phyloP scores from a whole-genome alignment of 2,888 invertebrate genomes.

The Saturnia pavonia region DNA sequence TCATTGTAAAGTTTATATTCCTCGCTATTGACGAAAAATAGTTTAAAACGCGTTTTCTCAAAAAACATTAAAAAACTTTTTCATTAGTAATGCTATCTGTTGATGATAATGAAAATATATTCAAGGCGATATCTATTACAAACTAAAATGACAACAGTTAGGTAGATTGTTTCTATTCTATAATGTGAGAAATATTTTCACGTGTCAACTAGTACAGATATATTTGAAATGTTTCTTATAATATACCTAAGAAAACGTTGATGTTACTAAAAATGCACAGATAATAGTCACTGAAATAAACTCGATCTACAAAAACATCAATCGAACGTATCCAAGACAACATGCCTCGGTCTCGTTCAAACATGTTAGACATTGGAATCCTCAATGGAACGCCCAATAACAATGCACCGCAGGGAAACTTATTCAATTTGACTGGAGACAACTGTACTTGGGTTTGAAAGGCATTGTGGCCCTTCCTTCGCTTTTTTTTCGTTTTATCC shows the following conservation, averaged over 20 bases:
- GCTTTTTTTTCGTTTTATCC: slow-evolving; percentile 63
- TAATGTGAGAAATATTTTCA: too few species aligned
- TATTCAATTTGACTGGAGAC: slow-evolving; percentile 77
- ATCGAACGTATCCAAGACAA: slow-evolving; percentile 10
- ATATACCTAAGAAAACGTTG: neutral
- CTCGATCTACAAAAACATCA: slow-evolving; percentile 2
- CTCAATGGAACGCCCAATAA: slow-evolving; percentile 47
- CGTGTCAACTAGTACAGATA: too few species aligned
- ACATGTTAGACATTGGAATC: slow-evolving; percentile 53
- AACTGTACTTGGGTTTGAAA: slow-evolving; percentile 70
- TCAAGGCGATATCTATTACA: too few species aligned
- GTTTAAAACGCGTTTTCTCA: too few species aligned
- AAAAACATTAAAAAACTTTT: too few species aligned
- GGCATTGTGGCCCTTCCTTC: slow-evolving; percentile 60
- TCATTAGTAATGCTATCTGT: too few species aligned
- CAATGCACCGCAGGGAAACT: slow-evolving; percentile 68
- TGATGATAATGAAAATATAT: too few species aligned
- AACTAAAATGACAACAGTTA: too few species aligned
- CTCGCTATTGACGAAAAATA: too few species aligned
- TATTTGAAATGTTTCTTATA: neutral
- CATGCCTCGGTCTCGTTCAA: slow-evolving; percentile 33
- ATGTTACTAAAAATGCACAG: neutral
- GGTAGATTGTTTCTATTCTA: too few species aligned
- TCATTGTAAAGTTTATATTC: too few species aligned
- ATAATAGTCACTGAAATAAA: neutral